Conservation (phyloP, 1,140 invertebrate species). For the Saxidomus purpurata region DNA sequence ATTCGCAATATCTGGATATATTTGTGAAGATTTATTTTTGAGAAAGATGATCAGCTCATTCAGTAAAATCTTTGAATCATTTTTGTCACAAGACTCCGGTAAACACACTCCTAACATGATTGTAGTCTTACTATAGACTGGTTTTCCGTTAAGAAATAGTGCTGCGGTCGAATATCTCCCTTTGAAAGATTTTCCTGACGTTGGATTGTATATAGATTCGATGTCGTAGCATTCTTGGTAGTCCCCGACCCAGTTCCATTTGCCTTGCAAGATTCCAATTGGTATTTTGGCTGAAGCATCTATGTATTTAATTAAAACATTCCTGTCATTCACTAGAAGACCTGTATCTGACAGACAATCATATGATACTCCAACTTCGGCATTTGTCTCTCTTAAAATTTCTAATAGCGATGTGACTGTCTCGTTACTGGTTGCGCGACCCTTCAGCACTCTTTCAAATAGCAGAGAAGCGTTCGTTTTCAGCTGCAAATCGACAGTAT, state of each 20-base stretch:
- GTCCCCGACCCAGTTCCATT: conserved; percentile 43
- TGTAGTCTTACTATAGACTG: too few relatives aligned
- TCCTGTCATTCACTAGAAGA: too few relatives aligned
- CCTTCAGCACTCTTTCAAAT: too few relatives aligned
- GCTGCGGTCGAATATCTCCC: conserved; percentile 8
- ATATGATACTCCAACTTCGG: too few relatives aligned
- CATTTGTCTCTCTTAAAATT: too few relatives aligned
- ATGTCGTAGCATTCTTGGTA: conserved; percentile 32
- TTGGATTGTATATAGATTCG: neutral
- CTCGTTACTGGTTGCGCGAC: too few relatives aligned
- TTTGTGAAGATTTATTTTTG: too few relatives aligned
- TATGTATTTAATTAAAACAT: neutral
- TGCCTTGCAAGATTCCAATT: conserved; percentile 47
- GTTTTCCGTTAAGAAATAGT: neutral
- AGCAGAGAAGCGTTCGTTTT: too few relatives aligned
- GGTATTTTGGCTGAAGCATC: conserved; percentile 59
- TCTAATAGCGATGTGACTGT: too few relatives aligned
- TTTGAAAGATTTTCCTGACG: neutral
- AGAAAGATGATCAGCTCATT: too few relatives aligned
- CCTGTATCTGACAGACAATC: too few relatives aligned
- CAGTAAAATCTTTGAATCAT: conserved; percentile 11
- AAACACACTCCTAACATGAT: conserved; percentile 44
- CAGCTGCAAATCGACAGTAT: too few relatives aligned
- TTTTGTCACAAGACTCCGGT: conserved; percentile 44
- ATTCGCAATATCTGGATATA: neutral